Base-by-base conservation (phyloP, 2,113 vertebrate genomes). In the Percopsis transmontana region DNA sequence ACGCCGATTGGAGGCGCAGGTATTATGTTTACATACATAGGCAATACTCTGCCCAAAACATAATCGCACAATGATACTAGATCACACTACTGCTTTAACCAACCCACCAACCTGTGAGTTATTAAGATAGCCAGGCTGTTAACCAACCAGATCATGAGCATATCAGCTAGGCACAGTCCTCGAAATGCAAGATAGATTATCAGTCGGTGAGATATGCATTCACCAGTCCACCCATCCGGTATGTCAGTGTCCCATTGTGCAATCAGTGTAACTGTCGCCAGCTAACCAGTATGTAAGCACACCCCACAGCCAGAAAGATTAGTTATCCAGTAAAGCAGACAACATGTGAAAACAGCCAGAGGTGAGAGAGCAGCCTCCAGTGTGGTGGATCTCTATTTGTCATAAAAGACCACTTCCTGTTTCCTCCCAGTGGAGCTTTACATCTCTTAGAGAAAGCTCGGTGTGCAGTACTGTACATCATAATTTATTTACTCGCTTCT, bases 31-130 rank as follows among this genome's bases (percentile, higher is more conserved):
- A 47, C 13, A n/a, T 47, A n/a, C n/a, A n/a, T 15, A 16, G 45
- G 15, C 15, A 18, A 47, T 47, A 16, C 45, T 16, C 45, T 47
- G 45, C 14, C 15, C 27, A 33, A 33, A 33, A 33, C 45, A 16
- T 16, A n/a, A 16, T 47, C 13, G 15, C 14, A 16, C 6, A 16
- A 13, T 47, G 45, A 13, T n/a, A 45, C 42, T 14, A 16, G 42
- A 12, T 16, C 45, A 47, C 6, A n/a, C n/a, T n/a, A n/a, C 45
- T n/a, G n/a, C 15, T n/a, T 8, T 6, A 79, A 62, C 73, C 74
- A 62, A 53, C 20, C 21, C 39, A 59, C 73, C 59, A 72, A 57
- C 62, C 59, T 63, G 65, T 33, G 27, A 16, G 44, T 41, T 70
- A 38, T 47, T 2, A 20, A 55, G 62, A 16, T 33, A 59, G 68